These are phyloP conservation scores for Hydropsyche betteni DNA, from an alignment of 2,888 invertebrate genomes.

Conservation along the genomic window DNA sequence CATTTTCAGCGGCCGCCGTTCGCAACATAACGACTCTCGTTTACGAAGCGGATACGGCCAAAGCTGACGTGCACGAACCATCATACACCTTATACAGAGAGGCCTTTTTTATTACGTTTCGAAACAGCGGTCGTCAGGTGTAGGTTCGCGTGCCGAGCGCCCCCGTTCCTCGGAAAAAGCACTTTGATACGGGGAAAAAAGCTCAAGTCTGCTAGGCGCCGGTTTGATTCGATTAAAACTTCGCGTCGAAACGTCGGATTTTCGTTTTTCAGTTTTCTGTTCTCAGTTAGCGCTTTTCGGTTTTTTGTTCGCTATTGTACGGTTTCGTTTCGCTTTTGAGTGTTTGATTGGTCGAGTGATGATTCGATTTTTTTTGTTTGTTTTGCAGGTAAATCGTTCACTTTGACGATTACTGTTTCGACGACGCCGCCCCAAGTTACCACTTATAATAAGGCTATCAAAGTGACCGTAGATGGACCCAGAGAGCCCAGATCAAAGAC, in stretches of 20 bases:
- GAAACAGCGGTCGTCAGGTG: conserved; percentile 19
- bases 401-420: conserved; percentile 93
- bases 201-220: conserved; percentile 12
- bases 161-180: conserved; percentile 33
- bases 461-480: conserved; percentile 98
- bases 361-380: conserved; percentile 48
- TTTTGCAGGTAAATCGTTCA: conserved; percentile 94
- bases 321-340: conserved; percentile 21
- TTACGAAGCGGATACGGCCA: conserved; percentile 30
- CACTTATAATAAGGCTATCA: conserved; percentile 95
- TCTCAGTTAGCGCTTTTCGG: not conserved
- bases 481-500: conserved; percentile 94
- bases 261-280: not conserved
- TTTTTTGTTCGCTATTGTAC: not conserved
- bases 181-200: conserved; percentile 35
- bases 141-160: conserved; percentile 36
- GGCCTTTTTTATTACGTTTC: conserved; percentile 41
- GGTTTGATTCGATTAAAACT: conserved; percentile 25
- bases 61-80: conserved; percentile 47
- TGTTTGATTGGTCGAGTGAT: not conserved
- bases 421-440: conserved; percentile 96
- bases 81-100: too few relatives aligned
- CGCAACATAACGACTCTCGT: conserved; percentile 35
- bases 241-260: not conserved
- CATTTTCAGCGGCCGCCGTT: conserved; percentile 36